Percentiles rank a stretch among this genome's conserved stretches.
Conservation (phyloP, 2,797 vertebrate species). For the Podarcis siculus region DNA sequence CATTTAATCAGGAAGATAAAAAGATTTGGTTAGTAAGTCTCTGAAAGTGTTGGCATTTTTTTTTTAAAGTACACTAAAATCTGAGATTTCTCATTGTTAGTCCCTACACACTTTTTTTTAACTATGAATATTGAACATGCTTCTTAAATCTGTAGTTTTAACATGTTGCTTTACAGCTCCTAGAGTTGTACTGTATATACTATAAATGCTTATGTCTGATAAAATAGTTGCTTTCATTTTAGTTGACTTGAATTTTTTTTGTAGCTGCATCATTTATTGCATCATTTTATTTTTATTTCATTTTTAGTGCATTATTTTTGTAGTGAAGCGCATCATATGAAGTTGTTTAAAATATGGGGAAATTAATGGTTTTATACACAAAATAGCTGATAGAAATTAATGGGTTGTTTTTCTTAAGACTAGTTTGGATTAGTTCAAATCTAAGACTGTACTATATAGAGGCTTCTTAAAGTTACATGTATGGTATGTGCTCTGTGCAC, state of each 20-base stretch:
- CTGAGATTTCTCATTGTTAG: background rate
- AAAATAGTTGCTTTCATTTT: background rate
- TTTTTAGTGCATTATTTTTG: background rate
- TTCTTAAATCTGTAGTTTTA: constrained; percentile 34
- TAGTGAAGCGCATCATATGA: background rate
- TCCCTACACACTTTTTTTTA: constrained; percentile 4
- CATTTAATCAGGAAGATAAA: constrained; percentile 57
- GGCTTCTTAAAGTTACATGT: background rate
- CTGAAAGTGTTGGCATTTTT: background rate
- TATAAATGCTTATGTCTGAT: background rate
- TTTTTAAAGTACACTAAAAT: background rate
- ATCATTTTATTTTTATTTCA: background rate
- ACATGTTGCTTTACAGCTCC: background rate
- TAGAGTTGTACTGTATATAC: background rate
- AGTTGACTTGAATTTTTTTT: background rate
- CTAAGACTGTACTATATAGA: background rate
- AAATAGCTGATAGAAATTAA: background rate
- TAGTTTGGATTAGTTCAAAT: background rate
- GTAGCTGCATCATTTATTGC: no score
- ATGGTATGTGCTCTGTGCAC: background rate
- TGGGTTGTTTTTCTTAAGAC: background rate
- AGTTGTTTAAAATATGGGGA: background rate
- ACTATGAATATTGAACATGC: constrained; percentile 30
- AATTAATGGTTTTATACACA: background rate
- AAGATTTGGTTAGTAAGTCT: constrained; percentile 32